Evolutionary conservation across 2,797 vertebrate species (phyloP).

Genomic region (Gymnocypris eckloni): DNA sequence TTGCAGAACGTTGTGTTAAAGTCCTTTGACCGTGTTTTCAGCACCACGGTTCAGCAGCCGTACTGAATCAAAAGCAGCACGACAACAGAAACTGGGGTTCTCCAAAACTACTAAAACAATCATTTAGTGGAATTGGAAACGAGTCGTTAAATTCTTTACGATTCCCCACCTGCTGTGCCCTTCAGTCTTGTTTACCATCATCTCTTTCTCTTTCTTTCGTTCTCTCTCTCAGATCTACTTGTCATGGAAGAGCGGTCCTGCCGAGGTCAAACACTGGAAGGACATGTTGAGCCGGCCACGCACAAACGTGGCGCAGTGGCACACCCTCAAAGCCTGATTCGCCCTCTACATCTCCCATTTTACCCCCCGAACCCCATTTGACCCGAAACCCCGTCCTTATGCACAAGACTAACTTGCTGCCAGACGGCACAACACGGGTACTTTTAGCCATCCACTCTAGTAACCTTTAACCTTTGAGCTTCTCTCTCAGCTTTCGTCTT

Average conservation of each 20-base stretch:
- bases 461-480: constrained; percentile 77
- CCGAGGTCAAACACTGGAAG: constrained; percentile 98
- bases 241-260: constrained; percentile 98
- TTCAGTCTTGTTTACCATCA: neutral
- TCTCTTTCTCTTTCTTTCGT: constrained; percentile 33
- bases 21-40: neutral
- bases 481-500: constrained; percentile 57
- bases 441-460: constrained; percentile 85
- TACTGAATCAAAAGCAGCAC: neutral
- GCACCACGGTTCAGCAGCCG: neutral
- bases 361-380: constrained; percentile 56
- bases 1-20: neutral
- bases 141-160: neutral
- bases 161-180: neutral
- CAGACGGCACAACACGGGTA: constrained; percentile 87
- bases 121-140: neutral
- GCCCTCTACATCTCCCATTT: constrained; percentile 67
- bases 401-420: constrained; percentile 86
- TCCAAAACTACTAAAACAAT: neutral
- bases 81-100: neutral
- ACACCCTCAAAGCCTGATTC: constrained; percentile 94
- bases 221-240: constrained; percentile 88
- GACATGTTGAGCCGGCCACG: constrained; percentile 97
- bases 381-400: constrained; percentile 78
- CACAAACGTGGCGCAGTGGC: constrained; percentile 97